A percentile compares a stretch with the other conserved stretches of the same genome.
phyloP scores from a whole-genome alignment of 2,888 invertebrate species.

The Drosophila kambysellisi region DNA sequence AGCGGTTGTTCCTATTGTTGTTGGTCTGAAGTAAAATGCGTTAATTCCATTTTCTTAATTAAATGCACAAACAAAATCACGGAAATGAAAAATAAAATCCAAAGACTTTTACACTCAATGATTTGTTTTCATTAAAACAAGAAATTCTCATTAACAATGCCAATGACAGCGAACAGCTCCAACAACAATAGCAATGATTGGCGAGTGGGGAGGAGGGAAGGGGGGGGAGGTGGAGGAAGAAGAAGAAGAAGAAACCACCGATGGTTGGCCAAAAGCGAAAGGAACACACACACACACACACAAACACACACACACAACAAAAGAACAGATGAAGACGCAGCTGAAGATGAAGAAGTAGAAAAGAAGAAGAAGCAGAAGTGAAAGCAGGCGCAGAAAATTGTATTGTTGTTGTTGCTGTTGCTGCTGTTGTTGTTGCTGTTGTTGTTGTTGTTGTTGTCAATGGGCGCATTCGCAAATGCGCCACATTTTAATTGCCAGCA shows the following conservation, averaged over 20 bases:
- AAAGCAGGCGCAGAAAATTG: slow-evolving; percentile 44
- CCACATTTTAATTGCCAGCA: slow-evolving; percentile 82
- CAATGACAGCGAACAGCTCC: slow-evolving; percentile 75
- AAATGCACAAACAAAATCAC: slow-evolving; percentile 83
- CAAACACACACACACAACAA: slow-evolving; percentile 2
- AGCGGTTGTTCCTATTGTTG: slow-evolving; percentile 5
- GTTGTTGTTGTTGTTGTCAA: slow-evolving; percentile 47
- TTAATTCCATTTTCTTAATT: slow-evolving; percentile 84
- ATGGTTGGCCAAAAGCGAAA: slow-evolving; percentile 48
- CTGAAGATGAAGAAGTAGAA: slow-evolving; percentile 17
- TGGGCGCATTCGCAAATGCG: slow-evolving; percentile 70
- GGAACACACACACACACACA: slow-evolving; percentile 12
- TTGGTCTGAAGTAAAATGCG: slow-evolving; percentile 68
- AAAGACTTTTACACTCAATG: slow-evolving; percentile 83
- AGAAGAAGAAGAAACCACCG: slow-evolving; percentile 45
- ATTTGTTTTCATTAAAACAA: slow-evolving; percentile 84
- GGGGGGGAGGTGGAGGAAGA: background rate
- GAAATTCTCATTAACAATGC: slow-evolving; percentile 84
- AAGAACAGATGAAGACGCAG: background rate
- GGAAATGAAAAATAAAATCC: slow-evolving; percentile 83
- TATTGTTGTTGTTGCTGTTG: slow-evolving; percentile 29
- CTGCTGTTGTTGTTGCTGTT: slow-evolving; percentile 10
- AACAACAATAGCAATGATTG: background rate
- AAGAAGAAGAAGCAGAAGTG: slow-evolving; percentile 1
- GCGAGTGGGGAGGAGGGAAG: accelerated